These are phyloP conservation scores for Oncorhynchus nerka DNA, from an alignment of 2,113 vertebrate genomes.

Conservation along the genomic window DNA sequence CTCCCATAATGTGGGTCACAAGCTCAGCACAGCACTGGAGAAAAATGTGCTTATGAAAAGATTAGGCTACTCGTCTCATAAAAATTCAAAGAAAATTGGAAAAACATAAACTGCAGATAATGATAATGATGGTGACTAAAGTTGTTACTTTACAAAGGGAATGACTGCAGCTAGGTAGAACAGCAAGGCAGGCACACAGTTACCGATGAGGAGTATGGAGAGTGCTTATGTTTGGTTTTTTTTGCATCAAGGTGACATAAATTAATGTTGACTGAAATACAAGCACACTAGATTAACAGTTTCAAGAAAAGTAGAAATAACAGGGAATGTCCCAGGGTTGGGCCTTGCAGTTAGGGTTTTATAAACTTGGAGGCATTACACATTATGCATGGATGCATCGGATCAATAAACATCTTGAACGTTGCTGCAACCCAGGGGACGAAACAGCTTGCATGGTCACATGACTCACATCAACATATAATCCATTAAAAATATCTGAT, in stretches of 20 bases:
- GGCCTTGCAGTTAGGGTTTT: no score
- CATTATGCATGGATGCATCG: neutral
- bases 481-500: no score
- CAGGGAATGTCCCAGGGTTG: neutral
- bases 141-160: neutral
- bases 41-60: neutral
- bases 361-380: neutral
- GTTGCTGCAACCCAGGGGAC: conserved; percentile 1
- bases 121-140: neutral
- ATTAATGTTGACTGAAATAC: no score
- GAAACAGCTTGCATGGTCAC: no score
- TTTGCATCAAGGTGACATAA: no score
- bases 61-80: neutral
- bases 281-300: neutral
- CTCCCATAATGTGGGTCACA: conserved; percentile 35
- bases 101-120: neutral
- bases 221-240: no score
- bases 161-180: no score
- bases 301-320: neutral
- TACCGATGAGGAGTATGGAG: no score
- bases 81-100: neutral
- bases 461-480: no score
- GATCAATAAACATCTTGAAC: conserved; percentile 17
- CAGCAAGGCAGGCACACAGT: no score
- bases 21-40: neutral